These are phyloP conservation scores for Alectoris magna DNA, from an alignment of 2,797 vertebrate species.

Conservation along the genomic window DNA sequence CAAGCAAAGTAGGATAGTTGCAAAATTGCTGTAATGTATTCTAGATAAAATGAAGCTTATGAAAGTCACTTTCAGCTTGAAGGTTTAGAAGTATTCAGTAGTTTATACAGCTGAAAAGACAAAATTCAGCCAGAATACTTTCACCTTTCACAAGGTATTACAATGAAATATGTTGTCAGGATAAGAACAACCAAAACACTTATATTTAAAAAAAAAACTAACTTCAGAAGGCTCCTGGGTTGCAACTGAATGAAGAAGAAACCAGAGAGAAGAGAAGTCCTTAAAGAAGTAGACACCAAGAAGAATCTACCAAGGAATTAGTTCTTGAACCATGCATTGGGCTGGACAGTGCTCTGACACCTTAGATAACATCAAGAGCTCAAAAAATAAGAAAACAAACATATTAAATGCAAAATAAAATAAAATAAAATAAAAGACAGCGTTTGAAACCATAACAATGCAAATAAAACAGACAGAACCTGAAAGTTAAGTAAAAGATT, in stretches of 20 bases:
- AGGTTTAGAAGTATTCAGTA: not conserved
- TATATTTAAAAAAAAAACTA: not conserved
- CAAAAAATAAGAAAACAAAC: not conserved
- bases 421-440: no score
- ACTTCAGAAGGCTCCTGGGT: not conserved
- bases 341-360: not conserved
- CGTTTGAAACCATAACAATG: not conserved
- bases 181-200: not conserved
- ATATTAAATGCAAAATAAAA: not conserved
- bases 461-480: not conserved
- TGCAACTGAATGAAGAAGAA: not conserved
- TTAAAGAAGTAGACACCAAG: not conserved
- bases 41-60: not conserved
- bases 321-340: not conserved
- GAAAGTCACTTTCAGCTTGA: not conserved
- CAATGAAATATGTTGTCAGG: not conserved
- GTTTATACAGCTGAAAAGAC: not conserved
- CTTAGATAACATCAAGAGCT: not conserved
- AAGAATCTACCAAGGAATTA: not conserved
- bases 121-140: not conserved
- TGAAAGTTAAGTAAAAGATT: not conserved
- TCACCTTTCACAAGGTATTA: not conserved
- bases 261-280: not conserved
- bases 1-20: conserved; percentile 13
- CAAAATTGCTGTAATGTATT: not conserved